Base-by-base conservation (phyloP, 2,888 invertebrate genomes). In the Ecliptopera silaceata region DNA sequence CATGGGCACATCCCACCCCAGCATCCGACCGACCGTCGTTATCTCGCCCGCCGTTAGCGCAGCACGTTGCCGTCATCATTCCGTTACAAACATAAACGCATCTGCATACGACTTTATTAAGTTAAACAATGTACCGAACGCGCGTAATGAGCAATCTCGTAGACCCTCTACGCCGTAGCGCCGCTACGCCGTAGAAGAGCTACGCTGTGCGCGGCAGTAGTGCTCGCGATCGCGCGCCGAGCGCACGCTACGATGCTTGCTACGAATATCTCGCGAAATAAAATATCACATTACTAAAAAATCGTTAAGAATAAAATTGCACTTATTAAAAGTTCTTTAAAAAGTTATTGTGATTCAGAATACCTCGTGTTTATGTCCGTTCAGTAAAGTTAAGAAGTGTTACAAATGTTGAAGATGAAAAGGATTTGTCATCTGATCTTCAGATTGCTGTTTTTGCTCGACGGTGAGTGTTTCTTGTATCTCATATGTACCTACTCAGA, bases 361-460 rank as follows among this genome's bases (percentile, higher is more conserved):
- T 53, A 53, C 48, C 52, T 54, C 55, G 48, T 58, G 60, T 63
- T 49, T 50, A 60, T 63, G 61, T 46, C 43, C 41, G 59, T 53
- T 66, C 43, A 53, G 61, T 68, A 65, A 66, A 69, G 70, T 74
- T 59, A 44, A 48, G 13, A 48, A 57, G 48, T 71, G 69, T 65
- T 59, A 39, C 38, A 63, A 69, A 85, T 84, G 85, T 72, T 82
- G 75, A 83, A 82, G 79, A 88, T 88, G 86, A 84, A 79, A 82
- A 80, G 89, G 86, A 87, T 88, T 79, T 88, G 85, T 69, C 84
- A 84, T 68, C 82, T 88, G 66, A 79, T 88, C 66, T 86, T 88
- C 62, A 76, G 86, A 50, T 69, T 88, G 69, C 77, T 88, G 75
- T 89, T 88, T 65, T 72, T 88, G 55, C 82, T 89, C 62, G 89